Base-by-base conservation (phyloP, 2,888 invertebrate species). In the Thereva nobilitata region DNA sequence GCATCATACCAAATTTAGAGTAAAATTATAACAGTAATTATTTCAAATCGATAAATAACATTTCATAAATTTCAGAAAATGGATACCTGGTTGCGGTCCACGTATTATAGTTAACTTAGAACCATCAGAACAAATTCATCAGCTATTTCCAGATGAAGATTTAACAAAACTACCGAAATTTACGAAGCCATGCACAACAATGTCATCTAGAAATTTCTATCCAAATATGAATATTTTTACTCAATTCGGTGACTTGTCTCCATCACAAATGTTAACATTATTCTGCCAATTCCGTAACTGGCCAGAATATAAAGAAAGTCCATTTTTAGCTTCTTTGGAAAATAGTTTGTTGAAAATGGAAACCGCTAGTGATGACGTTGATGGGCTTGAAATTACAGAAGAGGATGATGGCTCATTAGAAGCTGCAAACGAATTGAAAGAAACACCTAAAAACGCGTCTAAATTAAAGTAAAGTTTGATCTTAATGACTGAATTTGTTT, bases 1-100 rank as follows among this genome's bases (percentile, higher is more conserved):
- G 83, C 73, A 80, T 92, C 7, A 89, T 92, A 76, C 89, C 89
- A 8, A 84, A 86, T 76, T 75, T 92, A 69, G 92, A 92, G 91
- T 90, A 80, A 86, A 88, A 75, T 64, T 67, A 45, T 42, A 42
- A 44, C 64, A n/a, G 37, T 38, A 8, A 67, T 66, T n/a, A 47
- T 57, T 44, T 38, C 34, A 3, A 35, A 47, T 42, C 8, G 40
- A 34, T 47, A 5, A 10, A 6, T 1, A 37, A 5, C 8, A 35
- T 61, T 66, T 70, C 65, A 55, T 68, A 66, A 57, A 68, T 76
- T 76, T 41, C 68, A 87, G 87, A 72, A 87, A 86, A 76, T 89
- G 88, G 87, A 84, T 90, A 69, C 91, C 92, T 0, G 87, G 87
- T 1, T 89, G 89, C 78, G 92, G 92, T 0, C 82, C 86, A 3